Conservation (phyloP, 1,140 invertebrate species). For the Physella acuta region DNA sequence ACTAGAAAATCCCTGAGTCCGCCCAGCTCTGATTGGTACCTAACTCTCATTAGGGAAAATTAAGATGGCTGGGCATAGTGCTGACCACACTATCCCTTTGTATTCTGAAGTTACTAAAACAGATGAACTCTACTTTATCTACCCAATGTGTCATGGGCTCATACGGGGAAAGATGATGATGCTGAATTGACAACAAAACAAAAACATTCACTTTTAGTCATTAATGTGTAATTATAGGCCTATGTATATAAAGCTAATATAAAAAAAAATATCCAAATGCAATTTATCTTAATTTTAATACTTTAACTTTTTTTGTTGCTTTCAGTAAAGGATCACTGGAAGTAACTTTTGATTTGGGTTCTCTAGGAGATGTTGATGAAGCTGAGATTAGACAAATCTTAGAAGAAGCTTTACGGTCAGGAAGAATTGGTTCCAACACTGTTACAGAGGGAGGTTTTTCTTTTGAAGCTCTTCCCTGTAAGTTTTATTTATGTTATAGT, state of each 20-base stretch:
- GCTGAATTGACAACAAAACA: too few species aligned
- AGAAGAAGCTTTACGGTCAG: not conserved
- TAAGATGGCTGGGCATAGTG: too few species aligned
- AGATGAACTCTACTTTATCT: too few species aligned
- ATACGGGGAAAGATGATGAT: too few species aligned
- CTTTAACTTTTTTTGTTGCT: not conserved
- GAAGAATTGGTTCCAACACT: slow-evolving; percentile 6
- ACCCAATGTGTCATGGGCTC: too few species aligned
- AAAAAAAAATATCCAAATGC: not conserved
- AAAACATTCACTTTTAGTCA: too few species aligned
- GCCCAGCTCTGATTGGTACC: too few species aligned
- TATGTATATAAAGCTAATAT: not conserved
- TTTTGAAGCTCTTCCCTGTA: not conserved
- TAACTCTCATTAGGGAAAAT: too few species aligned
- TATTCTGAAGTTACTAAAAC: too few species aligned
- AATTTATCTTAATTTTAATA: not conserved
- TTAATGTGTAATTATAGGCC: not conserved
- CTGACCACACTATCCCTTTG: too few species aligned
- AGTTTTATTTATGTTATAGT: not conserved
- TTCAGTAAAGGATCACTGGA: not conserved
- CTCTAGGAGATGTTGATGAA: not conserved
- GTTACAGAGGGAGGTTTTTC: slow-evolving; percentile 1
- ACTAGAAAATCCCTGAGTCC: too few species aligned
- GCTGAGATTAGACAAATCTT: not conserved
- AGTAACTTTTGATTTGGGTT: slow-evolving; percentile 6